Percentiles rank a stretch among this genome's conserved stretches.
Conservation (phyloP, 64 coral and sea anemone species). For the Astreopora myriophthalma region DNA sequence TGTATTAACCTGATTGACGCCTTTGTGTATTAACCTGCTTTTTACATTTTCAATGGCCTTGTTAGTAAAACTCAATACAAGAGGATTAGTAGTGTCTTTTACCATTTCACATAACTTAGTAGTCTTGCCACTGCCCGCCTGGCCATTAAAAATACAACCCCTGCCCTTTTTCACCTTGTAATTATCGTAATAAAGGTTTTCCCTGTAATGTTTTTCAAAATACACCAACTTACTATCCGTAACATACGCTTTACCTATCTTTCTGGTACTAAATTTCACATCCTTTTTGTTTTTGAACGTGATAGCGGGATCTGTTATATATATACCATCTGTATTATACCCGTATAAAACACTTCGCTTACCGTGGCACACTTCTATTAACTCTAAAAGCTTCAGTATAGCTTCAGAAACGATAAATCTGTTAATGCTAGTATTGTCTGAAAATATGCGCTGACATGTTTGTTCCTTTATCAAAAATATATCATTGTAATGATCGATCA, state of each 20-base stretch:
- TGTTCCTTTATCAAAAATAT: slow-evolving; percentile 10
- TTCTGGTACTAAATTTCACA: no score
- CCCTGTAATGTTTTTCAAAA: slow-evolving; percentile 41
- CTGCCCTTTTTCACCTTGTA: background rate
- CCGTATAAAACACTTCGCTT: no score
- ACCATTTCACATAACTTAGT: slow-evolving; percentile 30
- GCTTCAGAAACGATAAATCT: slow-evolving; percentile 23
- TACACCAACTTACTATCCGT: slow-evolving; percentile 8
- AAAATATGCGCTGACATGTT: background rate
- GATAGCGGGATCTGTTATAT: no score
- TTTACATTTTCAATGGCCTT: background rate
- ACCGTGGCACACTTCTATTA: background rate
- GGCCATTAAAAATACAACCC: background rate
- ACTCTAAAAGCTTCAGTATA: background rate
- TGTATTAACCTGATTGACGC: background rate
- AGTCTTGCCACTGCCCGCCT: slow-evolving; percentile 23
- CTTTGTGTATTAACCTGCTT: background rate
- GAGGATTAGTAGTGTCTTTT: background rate
- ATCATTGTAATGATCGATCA: background rate
- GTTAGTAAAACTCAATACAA: background rate
- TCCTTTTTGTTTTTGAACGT: no score
- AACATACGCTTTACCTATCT: background rate
- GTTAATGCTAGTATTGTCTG: slow-evolving; percentile 26
- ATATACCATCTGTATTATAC: no score
- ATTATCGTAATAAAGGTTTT: background rate